phyloP scores from a whole-genome alignment of 2,888 invertebrate genomes.

The Ellobium chinense region DNA sequence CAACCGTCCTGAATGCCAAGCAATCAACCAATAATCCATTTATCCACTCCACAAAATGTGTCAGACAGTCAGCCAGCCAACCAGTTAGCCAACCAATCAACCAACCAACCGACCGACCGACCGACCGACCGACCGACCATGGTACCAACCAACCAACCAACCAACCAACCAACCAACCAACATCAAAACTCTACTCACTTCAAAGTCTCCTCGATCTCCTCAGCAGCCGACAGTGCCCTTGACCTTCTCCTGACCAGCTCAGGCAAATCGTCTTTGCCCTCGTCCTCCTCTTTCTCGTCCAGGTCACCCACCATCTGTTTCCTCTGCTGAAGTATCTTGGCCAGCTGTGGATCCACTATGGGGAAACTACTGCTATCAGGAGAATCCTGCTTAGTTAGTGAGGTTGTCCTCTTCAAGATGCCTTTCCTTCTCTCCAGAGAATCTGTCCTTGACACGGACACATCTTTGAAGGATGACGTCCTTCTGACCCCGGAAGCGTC shows the following conservation, averaged over 20 bases:
- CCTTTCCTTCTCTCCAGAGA: conserved; percentile 63
- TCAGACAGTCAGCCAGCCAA: no score
- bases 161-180: no score
- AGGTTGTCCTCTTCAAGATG: conserved; percentile 68
- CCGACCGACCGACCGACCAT: no score
- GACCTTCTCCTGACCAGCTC: background rate
- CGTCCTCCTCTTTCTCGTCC: conserved; percentile 52
- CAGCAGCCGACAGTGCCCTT: conserved; percentile 55
- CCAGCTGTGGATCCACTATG: conserved; percentile 66
- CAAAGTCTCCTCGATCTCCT: conserved; percentile 60
- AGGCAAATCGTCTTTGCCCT: background rate
- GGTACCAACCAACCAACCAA: no score
- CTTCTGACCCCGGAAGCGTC: background rate
- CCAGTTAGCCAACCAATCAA: no score
- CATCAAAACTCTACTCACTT: conserved; percentile 52
- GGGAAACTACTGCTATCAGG: conserved; percentile 44
- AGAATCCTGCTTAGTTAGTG: conserved; percentile 57
- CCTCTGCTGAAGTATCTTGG: conserved; percentile 61
- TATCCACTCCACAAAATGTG: no score
- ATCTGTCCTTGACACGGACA: conserved; percentile 45
- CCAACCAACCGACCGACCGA: no score
- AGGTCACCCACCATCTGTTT: conserved; percentile 54
- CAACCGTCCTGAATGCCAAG: no score
- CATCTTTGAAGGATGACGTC: conserved; percentile 42
- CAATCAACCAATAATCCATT: no score